Evolutionary conservation across 2,797 vertebrate species (phyloP), one percentile per base, ranked within the genome.

Genomic region (Octomys mimax): DNA sequence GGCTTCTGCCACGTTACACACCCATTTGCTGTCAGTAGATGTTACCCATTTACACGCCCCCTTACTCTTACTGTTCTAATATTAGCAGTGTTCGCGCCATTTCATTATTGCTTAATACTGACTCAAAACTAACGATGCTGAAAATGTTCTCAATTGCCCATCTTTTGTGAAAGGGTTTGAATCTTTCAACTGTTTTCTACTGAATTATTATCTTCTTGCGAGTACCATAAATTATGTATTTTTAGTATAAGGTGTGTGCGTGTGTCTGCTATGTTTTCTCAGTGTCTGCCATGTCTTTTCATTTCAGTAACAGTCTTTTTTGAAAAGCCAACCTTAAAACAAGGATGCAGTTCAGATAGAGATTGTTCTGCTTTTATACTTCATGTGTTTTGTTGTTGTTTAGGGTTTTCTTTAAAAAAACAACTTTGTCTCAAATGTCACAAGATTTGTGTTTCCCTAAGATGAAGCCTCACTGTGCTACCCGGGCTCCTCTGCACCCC

Each of bases 111-210:
- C 52, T 95, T 68, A 13, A 86, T 89, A 89, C 62, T 91, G 28
- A 28, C 46, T 85, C 42, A 89, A 86, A 92, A 64, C 64, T 87
- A 93, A 68, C 14, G 19, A 31, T 10, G n/a, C 42, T 88, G 61
- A 93, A 93, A 94, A 86, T 80, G 11, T 81, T 88, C 83, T 78
- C 33, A 88, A 77, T 79, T 94, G 49, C 33, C 7, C 61, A 73
- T 64, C 26, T 90, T 88, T 62, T 36, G 14, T 73, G 36, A 86
- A 59, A 79, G 9, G 42, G 31, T 86, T 73, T 39, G 75, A 66
- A 79, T 49, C 13, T 93, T 89, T 89, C 39, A 73, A 92, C 5
- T 18, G 4, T 49, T 85, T 86, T 89, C 57, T 36, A 77, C 36
- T 57, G 5, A 4, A 21, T 71, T 80, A 33, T 54, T 86, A 39